phyloP scores from a whole-genome alignment of 2,113 vertebrate genomes.

The Neomonachus schauinslandi region DNA sequence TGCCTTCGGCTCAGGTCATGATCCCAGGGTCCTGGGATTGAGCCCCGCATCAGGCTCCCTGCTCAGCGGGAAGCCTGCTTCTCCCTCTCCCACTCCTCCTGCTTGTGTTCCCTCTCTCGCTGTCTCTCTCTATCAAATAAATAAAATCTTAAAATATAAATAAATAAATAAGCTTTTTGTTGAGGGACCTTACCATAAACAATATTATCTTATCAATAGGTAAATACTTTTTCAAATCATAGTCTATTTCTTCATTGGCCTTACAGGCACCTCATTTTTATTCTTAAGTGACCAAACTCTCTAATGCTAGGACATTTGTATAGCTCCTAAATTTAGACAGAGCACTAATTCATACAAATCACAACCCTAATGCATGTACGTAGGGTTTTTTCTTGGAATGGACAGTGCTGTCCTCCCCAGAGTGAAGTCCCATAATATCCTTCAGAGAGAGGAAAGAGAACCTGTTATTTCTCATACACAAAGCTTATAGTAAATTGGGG shows the following conservation, averaged over 20 bases:
- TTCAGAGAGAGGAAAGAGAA: conserved; percentile 5
- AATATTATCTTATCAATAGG: conserved; percentile 32
- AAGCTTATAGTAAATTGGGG: neutral
- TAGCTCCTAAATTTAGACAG: conserved; percentile 30
- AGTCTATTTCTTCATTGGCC: neutral
- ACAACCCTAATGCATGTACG: neutral
- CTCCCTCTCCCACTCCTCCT: too few species aligned
- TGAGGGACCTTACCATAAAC: neutral
- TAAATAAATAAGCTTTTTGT: neutral
- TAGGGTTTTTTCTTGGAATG: conserved; percentile 1
- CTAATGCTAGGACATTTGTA: neutral
- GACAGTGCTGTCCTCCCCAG: neutral
- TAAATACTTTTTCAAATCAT: conserved; percentile 27
- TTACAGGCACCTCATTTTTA: neutral
- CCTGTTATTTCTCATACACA: neutral
- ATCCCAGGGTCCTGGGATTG: too few species aligned
- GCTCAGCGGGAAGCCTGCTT: too few species aligned
- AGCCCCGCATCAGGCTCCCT: too few species aligned
- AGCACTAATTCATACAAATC: conserved; percentile 1
- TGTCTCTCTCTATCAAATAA: too few species aligned
- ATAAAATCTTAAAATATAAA: too few species aligned
- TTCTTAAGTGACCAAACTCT: conserved; percentile 6
- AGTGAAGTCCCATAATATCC: neutral
- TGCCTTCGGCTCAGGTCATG: too few species aligned
- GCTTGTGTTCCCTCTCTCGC: too few species aligned